A percentile compares a stretch with the other conserved stretches of the same genome.
Conservation (phyloP, 2,113 vertebrate genomes). For the Cyphomyrus discorhynchus region DNA sequence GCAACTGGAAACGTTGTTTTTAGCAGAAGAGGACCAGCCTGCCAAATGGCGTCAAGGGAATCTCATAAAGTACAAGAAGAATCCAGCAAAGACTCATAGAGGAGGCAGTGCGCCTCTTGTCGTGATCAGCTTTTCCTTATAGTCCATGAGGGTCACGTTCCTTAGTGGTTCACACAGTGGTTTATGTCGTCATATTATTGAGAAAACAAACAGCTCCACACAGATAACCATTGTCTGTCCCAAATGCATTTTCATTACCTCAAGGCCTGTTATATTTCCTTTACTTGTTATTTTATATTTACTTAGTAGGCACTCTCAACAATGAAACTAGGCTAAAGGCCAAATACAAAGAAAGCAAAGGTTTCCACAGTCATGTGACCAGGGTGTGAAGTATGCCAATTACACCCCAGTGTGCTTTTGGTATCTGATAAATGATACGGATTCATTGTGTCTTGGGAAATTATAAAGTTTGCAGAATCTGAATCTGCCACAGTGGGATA, state of each 20-base stretch:
- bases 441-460: neutral
- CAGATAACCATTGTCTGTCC: neutral
- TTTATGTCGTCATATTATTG: neutral
- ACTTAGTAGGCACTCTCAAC: neutral
- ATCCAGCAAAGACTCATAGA: neutral
- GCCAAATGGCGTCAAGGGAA: neutral
- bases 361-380: neutral
- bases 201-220: neutral
- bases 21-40: neutral
- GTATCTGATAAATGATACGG: neutral
- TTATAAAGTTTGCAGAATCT: neutral
- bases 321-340: neutral
- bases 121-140: neutral
- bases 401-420: neutral
- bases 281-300: neutral
- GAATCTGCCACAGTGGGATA: neutral
- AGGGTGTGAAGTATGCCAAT: neutral
- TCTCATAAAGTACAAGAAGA: neutral
- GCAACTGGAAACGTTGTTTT: neutral
- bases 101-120: neutral
- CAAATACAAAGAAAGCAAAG: neutral
- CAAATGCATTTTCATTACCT: neutral
- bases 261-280: neutral
- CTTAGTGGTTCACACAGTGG: neutral
- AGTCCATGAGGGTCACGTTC: neutral